Conservation (phyloP, 2,888 invertebrate genomes). For the Temnothorax rugatulus region DNA sequence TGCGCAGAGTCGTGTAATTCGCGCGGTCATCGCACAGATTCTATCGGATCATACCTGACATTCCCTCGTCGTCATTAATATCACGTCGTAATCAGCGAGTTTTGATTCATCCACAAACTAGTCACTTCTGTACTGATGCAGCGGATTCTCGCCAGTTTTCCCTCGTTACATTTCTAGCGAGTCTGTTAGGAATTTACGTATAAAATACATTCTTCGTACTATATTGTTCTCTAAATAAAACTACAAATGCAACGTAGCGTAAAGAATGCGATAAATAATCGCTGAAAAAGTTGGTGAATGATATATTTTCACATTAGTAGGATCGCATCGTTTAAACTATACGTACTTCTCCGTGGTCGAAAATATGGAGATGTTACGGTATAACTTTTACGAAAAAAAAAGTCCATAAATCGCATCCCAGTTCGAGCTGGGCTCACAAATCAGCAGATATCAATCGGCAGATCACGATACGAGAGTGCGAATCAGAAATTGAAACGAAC, state of each 20-base stretch:
- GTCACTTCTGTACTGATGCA: not conserved
- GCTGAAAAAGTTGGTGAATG: not conserved
- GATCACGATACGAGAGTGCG: slow-evolving; percentile 22
- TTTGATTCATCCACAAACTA: not conserved
- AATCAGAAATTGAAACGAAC: slow-evolving; percentile 12
- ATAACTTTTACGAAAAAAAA: not conserved
- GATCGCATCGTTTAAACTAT: not conserved
- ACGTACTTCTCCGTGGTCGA: not conserved
- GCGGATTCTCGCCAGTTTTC: not conserved
- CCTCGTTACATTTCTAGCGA: not conserved
- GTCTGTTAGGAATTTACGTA: not conserved
- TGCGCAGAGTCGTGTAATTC: slow-evolving; percentile 7
- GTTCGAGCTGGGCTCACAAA: not conserved
- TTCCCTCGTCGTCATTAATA: slow-evolving; percentile 34
- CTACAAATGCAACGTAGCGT: not conserved
- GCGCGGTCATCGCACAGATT: slow-evolving; percentile 13
- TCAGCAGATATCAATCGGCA: not conserved
- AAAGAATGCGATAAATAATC: not conserved
- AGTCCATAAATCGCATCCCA: not conserved
- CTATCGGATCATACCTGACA: slow-evolving; percentile 10
- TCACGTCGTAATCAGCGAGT: slow-evolving; percentile 8
- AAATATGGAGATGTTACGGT: not conserved
- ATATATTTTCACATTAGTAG: not conserved
- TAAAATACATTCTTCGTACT: not conserved
- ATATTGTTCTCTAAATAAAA: not conserved